These are phyloP conservation scores for Zygogramma bicolorata DNA, from an alignment of 2,888 invertebrate genomes.

Conservation along the genomic window DNA sequence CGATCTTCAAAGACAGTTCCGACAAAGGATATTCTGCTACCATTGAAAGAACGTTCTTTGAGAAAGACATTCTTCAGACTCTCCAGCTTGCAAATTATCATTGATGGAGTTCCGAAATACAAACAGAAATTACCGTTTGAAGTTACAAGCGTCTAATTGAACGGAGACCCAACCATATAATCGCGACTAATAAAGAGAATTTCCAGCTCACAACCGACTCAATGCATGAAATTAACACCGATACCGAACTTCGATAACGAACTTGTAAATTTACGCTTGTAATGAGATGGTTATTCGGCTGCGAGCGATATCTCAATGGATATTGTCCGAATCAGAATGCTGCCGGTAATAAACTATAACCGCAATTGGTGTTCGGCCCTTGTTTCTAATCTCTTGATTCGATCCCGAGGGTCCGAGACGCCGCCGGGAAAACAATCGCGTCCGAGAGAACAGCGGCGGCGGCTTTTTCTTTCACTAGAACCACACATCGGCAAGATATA, in stretches of 20 bases:
- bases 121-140: not conserved
- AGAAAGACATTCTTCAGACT: no score
- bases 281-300: constrained; percentile 30
- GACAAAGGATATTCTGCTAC: no score
- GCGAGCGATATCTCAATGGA: constrained; percentile 22
- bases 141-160: not conserved
- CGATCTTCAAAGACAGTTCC: no score
- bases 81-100: no score
- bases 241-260: constrained; percentile 39
- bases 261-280: constrained; percentile 39
- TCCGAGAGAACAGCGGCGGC: not conserved
- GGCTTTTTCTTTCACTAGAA: no score
- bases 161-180: not conserved
- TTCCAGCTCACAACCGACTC: not conserved
- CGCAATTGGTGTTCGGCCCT: constrained; percentile 29
- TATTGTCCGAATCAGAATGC: constrained; percentile 29
- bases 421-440: not conserved
- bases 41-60: no score
- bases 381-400: constrained; percentile 11
- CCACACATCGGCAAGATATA: no score
- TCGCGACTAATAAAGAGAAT: not conserved
- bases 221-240: constrained; percentile 37
- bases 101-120: no score
- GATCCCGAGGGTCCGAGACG: not conserved
- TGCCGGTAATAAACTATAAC: constrained; percentile 35